phyloP scores from a whole-genome alignment of 92 coral and sea anemone genomes.

The Umimayanthus kanabou region DNA sequence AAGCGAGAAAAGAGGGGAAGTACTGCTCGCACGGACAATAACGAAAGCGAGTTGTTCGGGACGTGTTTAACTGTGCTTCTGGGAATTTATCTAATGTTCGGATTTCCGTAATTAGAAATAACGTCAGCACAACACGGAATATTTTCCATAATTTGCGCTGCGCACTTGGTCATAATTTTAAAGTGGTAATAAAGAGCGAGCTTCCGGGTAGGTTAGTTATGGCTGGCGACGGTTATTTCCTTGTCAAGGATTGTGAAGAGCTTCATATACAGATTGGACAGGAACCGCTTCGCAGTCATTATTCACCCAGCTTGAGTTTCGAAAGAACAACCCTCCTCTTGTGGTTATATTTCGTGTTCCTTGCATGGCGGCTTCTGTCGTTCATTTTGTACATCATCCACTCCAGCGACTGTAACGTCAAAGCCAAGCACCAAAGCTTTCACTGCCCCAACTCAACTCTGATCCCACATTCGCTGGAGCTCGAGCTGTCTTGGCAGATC shows the following conservation, averaged over 20 bases:
- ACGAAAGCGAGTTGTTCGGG: too few relatives aligned
- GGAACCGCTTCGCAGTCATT: not conserved
- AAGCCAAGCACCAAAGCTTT: not conserved
- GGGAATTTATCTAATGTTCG: too few relatives aligned
- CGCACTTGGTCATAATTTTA: too few relatives aligned
- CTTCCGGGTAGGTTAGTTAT: not conserved
- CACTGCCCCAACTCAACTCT: conserved; percentile 19
- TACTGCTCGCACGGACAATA: too few relatives aligned
- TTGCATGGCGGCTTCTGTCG: too few relatives aligned
- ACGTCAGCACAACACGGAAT: too few relatives aligned
- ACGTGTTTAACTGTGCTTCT: too few relatives aligned
- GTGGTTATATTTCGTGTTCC: too few relatives aligned
- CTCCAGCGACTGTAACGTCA: conserved; percentile 22
- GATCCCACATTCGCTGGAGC: not conserved
- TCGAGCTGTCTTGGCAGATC: conserved; percentile 30
- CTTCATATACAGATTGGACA: not conserved
- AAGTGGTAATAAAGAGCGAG: too few relatives aligned
- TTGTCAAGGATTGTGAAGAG: not conserved
- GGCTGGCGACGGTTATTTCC: conserved; percentile 8
- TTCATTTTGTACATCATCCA: not conserved
- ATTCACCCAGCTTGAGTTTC: not conserved
- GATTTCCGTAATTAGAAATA: too few relatives aligned
- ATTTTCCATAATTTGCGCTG: too few relatives aligned
- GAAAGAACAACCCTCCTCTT: not conserved
- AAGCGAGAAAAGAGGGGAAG: too few relatives aligned